These are phyloP conservation scores for Crypturellus tataupa DNA, from an alignment of 2,797 vertebrate species.

Conservation along the genomic window DNA sequence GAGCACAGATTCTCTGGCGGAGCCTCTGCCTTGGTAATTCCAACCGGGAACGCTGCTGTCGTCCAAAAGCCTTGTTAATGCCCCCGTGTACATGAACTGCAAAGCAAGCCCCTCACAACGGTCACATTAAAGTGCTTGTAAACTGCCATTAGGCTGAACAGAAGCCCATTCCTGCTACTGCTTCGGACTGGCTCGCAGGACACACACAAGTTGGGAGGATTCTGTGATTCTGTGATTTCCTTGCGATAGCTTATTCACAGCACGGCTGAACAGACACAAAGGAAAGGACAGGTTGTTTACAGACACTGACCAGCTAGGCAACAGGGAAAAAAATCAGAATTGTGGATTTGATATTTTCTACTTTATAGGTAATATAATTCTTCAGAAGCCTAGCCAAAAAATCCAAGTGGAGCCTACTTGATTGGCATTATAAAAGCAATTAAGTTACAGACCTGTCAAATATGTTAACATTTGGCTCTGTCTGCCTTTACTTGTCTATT, in stretches of 20 bases:
- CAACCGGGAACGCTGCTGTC: accelerated
- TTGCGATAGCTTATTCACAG: background rate
- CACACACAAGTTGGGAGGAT: background rate
- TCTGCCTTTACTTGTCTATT: constrained; percentile 75
- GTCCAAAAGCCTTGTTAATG: background rate
- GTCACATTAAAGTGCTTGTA: background rate
- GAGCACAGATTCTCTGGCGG: background rate
- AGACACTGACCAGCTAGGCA: constrained; percentile 58
- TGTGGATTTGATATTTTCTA: constrained; percentile 75
- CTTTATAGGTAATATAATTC: constrained; percentile 75
- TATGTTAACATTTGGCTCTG: constrained; percentile 77
- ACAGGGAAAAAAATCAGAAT: constrained; percentile 51
- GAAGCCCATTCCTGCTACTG: constrained; percentile 1
- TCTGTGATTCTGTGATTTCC: too few relatives aligned
- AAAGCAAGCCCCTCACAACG: background rate
- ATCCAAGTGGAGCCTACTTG: constrained; percentile 81
- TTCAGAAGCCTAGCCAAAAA: constrained; percentile 81
- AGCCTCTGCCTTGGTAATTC: background rate
- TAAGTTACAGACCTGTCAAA: constrained; percentile 81
- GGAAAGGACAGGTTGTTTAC: background rate
- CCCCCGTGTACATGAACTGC: background rate
- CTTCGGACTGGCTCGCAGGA: background rate
- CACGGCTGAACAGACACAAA: constrained; percentile 31
- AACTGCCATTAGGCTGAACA: background rate
- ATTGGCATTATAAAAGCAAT: constrained; percentile 86